A percentile compares a stretch with the other conserved stretches of the same genome.
These are phyloP conservation scores for Apogon talboti DNA, from an alignment of 2,797 vertebrate genomes.

Conservation along the genomic window DNA sequence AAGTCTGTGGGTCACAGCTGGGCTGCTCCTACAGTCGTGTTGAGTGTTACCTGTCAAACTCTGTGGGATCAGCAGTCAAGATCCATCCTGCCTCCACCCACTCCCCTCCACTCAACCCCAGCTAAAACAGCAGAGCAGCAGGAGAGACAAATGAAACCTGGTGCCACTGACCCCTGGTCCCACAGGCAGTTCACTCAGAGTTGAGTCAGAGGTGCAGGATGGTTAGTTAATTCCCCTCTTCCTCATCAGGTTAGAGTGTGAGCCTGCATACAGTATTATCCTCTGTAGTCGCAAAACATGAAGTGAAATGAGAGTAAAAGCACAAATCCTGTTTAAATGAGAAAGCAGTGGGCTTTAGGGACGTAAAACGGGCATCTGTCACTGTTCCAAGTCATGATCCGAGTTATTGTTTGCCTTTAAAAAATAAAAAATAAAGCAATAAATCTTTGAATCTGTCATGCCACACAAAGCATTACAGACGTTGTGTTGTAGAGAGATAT, in stretches of 20 bases:
- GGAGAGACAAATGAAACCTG: conserved; percentile 60
- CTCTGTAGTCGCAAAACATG: conserved; percentile 36
- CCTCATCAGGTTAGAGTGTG: conserved; percentile 54
- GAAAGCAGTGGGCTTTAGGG: conserved; percentile 25
- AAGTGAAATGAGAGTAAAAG: conserved; percentile 16
- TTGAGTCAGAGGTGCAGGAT: conserved; percentile 68
- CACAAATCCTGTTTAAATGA: conserved; percentile 56
- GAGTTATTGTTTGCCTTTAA: neutral
- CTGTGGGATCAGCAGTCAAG: conserved; percentile 47
- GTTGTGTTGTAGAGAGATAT: neutral
- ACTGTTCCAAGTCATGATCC: neutral
- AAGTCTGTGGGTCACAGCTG: conserved; percentile 51
- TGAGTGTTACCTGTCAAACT: conserved; percentile 61
- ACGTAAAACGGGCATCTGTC: conserved; percentile 28
- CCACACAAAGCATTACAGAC: neutral
- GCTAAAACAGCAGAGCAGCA: conserved; percentile 54
- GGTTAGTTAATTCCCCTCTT: conserved; percentile 51
- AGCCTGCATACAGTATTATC: conserved; percentile 33
- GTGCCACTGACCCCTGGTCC: conserved; percentile 72
- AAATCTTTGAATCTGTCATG: neutral
- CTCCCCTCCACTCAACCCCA: conserved; percentile 45
- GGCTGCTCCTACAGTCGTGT: conserved; percentile 45
- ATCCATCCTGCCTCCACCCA: conserved; percentile 44
- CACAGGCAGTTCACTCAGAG: conserved; percentile 69
- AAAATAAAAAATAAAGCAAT: conserved; percentile 2